These are phyloP conservation scores for Mus pahari DNA, from an alignment of 2,113 vertebrate genomes.

Conservation along the genomic window DNA sequence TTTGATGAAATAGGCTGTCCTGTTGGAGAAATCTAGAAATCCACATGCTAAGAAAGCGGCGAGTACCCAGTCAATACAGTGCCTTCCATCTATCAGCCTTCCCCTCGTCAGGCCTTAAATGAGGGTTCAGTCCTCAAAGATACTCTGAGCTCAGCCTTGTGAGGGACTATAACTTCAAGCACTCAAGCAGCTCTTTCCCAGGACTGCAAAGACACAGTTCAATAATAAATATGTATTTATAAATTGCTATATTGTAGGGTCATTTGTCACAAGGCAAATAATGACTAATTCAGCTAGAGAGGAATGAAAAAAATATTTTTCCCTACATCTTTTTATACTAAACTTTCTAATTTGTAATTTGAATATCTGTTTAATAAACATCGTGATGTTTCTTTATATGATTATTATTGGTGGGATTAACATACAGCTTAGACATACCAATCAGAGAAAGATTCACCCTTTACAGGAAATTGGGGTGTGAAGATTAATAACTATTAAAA, in stretches of 20 bases:
- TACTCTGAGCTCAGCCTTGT: background rate
- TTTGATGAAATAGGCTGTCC: slow-evolving; percentile 11
- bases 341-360: slow-evolving; percentile 38
- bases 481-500: background rate
- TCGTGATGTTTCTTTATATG: background rate
- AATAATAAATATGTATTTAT: background rate
- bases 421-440: background rate
- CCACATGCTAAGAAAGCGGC: background rate
- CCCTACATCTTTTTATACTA: background rate
- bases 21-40: background rate
- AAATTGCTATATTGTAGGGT: background rate
- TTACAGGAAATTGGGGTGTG: background rate
- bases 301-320: background rate
- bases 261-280: slow-evolving; percentile 18
- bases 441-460: background rate
- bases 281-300: background rate
- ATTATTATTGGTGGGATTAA: background rate
- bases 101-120: background rate
- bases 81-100: background rate
- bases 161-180: background rate
- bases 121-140: background rate
- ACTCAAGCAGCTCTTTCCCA: background rate
- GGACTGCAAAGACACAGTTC: background rate
- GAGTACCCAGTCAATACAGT: background rate
- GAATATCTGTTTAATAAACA: slow-evolving; percentile 38